Base-by-base conservation (phyloP, 2,888 invertebrate genomes). In the Anorthoa munda region DNA sequence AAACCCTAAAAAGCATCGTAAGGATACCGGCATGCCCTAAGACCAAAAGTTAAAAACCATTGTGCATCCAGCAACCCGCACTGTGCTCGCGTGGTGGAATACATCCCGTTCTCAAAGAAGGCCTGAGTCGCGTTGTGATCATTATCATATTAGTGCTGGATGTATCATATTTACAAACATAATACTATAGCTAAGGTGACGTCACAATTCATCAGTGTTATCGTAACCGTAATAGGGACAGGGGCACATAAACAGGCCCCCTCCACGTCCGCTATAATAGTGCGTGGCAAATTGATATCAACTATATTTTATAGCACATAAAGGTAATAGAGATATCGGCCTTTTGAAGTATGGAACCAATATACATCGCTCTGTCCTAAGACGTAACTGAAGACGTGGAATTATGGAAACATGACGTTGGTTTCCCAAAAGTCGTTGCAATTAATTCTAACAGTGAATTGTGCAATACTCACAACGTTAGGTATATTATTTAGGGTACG, bases 181-280 rank as follows among this genome's bases (percentile, higher is more conserved):
- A 31, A 23, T 53, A 60, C 23, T 60, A 48, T 39, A 63, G 39
- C 56, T 26, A 39, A 18, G 18, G 39, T 69, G 61, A 76, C 61
- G 66, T 18, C 31, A 64, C 53, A 58, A 21, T 26, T 26, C 15
- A 61, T 58, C 17, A 60, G 17, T 60, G 45, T 23, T 26, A 66
- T 77, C 60, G 67, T 78, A 45, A 70, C 23, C 48, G 61, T 46
- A 79, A 66, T 60, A 61, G 18, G 68, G 72, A 67, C 55, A 50
- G 74, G 73, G 76, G n/a, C 50, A 72, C 56, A 82, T 66, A 79
- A 76, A 73, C 63, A 60, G 80, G 67, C 79, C 85, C 86, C 87
- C 85, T 70, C 66, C 50, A 45, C 50, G 60, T 75, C 72, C 72
- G 79, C 72, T 61, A 50, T 72, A 72, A 73, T 64, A 77, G 76